phyloP scores from a whole-genome alignment of 2,888 invertebrate genomes.

The Tenthredo livida region DNA sequence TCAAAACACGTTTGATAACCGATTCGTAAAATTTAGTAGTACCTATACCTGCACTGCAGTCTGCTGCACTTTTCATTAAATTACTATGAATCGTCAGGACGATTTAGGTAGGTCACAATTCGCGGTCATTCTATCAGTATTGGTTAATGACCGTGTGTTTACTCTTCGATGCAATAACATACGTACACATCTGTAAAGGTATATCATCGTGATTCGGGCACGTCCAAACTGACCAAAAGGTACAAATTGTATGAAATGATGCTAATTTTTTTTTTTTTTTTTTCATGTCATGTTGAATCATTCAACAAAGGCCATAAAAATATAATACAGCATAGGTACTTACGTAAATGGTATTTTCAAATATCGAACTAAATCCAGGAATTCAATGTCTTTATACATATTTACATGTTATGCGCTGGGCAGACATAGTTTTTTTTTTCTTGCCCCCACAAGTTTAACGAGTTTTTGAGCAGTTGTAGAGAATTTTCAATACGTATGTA shows the following conservation, averaged over 20 bases:
- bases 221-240: background rate
- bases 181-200: background rate
- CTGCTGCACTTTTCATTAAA: background rate
- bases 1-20: background rate
- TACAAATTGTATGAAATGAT: background rate
- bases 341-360: background rate
- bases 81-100: background rate
- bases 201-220: background rate
- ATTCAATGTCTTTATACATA: background rate
- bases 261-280: too few relatives aligned
- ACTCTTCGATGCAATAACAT: slow-evolving; percentile 15
- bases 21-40: background rate
- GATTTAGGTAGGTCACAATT: background rate
- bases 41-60: too few relatives aligned
- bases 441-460: background rate
- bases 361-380: background rate
- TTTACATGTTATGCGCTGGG: background rate
- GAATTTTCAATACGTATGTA: background rate
- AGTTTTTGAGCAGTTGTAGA: background rate
- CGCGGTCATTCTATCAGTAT: background rate
- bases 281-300: too few relatives aligned
- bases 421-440: background rate
- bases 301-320: too few relatives aligned
- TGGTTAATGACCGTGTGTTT: slow-evolving; percentile 17
- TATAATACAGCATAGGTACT: too few relatives aligned